These are phyloP conservation scores for Drosophila nr. perissopoda DNA, from an alignment of 2,888 invertebrate genomes.

Conservation along the genomic window DNA sequence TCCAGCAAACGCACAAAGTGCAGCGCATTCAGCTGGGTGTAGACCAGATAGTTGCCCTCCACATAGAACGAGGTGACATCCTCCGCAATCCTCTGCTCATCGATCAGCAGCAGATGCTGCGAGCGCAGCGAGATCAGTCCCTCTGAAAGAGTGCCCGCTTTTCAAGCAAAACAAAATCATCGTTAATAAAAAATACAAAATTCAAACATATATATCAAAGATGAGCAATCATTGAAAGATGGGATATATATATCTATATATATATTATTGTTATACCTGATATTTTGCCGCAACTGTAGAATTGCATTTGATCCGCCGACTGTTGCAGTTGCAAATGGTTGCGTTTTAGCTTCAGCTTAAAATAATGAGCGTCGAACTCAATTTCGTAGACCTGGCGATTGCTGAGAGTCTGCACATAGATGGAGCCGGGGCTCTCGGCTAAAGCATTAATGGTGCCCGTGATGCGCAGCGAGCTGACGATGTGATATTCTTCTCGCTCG, in stretches of 20 bases:
- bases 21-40: constrained; percentile 83
- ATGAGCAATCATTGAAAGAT: not conserved
- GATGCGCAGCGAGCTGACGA: constrained; percentile 27
- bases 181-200: not conserved
- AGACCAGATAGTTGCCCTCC: constrained; percentile 82
- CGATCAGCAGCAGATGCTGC: constrained; percentile 80
- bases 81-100: constrained; percentile 76
- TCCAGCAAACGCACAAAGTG: constrained; percentile 83
- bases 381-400: constrained; percentile 56
- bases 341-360: constrained; percentile 22
- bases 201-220: not conserved
- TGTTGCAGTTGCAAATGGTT: constrained; percentile 45
- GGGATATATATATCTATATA: not conserved
- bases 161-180: not conserved
- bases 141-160: constrained; percentile 12
- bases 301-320: constrained; percentile 62
- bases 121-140: constrained; percentile 72
- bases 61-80: constrained; percentile 85
- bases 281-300: constrained; percentile 22
- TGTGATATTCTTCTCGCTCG: not conserved
- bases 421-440: constrained; percentile 3
- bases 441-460: constrained; percentile 57
- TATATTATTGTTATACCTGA: constrained; percentile 17
- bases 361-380: accelerated
- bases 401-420: constrained; percentile 59